Base-by-base conservation (phyloP, 2,888 invertebrate genomes). In the Candidula unifasciata region DNA sequence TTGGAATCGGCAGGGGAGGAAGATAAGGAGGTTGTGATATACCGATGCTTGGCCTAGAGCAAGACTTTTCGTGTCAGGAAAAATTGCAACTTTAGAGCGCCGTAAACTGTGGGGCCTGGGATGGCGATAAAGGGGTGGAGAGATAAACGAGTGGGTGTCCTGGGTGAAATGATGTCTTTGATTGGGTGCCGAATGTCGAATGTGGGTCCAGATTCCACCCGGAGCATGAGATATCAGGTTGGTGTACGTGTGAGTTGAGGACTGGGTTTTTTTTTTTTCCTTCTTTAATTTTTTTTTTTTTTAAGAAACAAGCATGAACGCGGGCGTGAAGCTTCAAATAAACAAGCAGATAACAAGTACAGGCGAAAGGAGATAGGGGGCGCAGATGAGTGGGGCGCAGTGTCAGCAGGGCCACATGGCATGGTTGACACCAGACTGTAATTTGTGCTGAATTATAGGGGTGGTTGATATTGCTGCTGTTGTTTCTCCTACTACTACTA, bases 11-110 rank as follows among this genome's bases (percentile, higher is more conserved):
- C 82, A 74, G 82, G 82, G 64, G 54, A 57, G 74, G 21, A 27
- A 82, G 82, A 82, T 82, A 82, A 74, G 24, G 44, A 3, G 2
- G 27, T 44, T 27, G 74, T 82, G 74, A 82, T 73, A 73, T 82
- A 60, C 44, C 44, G 74, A 64, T 21, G 64, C 27, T 21, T 44
- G 24, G 37, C 21, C 64, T 21, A 13, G 74, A 64, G 64, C 82
- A 64, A 35, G 82, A 82, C 16, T 74, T 82, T 74, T 52, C 60
- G 74, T 82, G 82, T 82, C 82, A 57, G 64, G 30, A 74, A 74
- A 44, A 74, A 82, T 74, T 74, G 82, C 64, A 82, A 64, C 64
- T 82, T 82, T 82, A 82, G 74, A 60, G 64, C 82, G 54, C 35
- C 74, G 82, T 82, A 82, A 82, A 82, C 64, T 74, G 44, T 44